Conservation (phyloP, 1,140 invertebrate species). For the Brachionus plicatilis region DNA sequence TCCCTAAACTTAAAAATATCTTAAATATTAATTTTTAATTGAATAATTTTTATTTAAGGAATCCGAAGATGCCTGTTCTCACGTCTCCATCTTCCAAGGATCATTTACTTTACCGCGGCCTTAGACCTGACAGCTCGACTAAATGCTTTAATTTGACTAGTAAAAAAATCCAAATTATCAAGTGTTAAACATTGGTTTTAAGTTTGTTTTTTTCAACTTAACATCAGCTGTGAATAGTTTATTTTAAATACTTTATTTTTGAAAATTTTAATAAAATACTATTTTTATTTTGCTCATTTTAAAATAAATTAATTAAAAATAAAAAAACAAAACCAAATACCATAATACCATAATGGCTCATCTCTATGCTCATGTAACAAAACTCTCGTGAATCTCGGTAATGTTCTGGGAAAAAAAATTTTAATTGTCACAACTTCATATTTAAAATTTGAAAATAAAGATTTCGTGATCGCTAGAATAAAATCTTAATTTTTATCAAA, state of each 20-base stretch:
- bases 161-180: constrained; percentile 20
- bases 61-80: neutral
- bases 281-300: neutral
- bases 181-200: neutral
- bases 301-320: no score
- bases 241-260: neutral
- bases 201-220: neutral
- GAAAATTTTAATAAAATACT: neutral
- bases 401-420: no score
- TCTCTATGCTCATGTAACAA: no score
- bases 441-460: no score
- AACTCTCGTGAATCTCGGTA: no score
- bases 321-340: no score
- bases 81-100: constrained; percentile 19
- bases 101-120: neutral
- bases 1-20: no score
- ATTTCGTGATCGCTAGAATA: no score
- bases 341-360: no score
- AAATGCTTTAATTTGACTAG: constrained; percentile 8
- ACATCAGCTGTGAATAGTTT: neutral
- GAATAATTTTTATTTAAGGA: neutral
- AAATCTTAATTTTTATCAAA: neutral
- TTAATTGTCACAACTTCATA: no score
- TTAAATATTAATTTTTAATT: no score
- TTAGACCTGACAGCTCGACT: neutral